phyloP scores from a whole-genome alignment of 2,797 vertebrate species.

The Toxotes lorentzi region DNA sequence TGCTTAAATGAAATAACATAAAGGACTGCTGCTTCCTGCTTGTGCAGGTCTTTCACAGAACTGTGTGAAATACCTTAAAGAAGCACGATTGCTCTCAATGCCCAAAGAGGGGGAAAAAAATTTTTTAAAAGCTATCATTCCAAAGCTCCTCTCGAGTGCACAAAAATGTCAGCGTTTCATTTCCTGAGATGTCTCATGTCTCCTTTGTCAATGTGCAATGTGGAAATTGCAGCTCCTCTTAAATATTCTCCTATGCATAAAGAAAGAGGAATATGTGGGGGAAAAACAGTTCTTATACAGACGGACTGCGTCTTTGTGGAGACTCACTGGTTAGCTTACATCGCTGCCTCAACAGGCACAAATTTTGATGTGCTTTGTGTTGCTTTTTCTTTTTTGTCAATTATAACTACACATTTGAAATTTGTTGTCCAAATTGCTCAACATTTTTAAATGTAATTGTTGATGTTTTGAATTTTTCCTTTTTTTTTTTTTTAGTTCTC shows the following conservation, averaged over 20 bases:
- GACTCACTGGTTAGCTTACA: background rate
- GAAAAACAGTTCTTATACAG: background rate
- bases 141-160: slow-evolving; percentile 18
- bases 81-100: background rate
- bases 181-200: slow-evolving; percentile 49
- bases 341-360: slow-evolving; percentile 8
- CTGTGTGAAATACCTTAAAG: background rate
- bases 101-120: background rate
- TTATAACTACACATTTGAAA: background rate
- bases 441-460: background rate
- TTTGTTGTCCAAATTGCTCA: background rate
- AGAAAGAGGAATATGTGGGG: background rate
- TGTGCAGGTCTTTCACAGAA: slow-evolving; percentile 23
- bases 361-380: background rate
- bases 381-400: background rate
- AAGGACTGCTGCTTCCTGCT: slow-evolving; percentile 12
- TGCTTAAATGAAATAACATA: slow-evolving; percentile 12
- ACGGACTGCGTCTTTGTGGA: slow-evolving; percentile 17
- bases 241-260: slow-evolving; percentile 19
- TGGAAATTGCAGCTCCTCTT: slow-evolving; percentile 31
- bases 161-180: slow-evolving; percentile 58
- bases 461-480: background rate
- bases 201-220: slow-evolving; percentile 47
- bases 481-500: background rate
- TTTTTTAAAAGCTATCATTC: slow-evolving; percentile 23